phyloP scores from a whole-genome alignment of 1,140 invertebrate genomes.

The Zaprionus camerounensis region DNA sequence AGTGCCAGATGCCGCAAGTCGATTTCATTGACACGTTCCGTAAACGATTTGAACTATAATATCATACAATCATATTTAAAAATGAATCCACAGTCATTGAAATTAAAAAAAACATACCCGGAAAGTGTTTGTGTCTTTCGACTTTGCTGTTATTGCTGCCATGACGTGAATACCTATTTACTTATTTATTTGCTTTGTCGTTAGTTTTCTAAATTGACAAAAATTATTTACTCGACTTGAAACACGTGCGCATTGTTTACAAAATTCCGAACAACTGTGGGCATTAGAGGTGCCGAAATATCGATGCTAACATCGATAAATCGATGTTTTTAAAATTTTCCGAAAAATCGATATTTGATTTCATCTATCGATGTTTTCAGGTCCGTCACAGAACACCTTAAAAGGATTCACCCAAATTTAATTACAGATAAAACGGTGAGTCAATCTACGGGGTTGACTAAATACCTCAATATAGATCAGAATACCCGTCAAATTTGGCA shows the following conservation, averaged over 20 bases:
- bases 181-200: not conserved
- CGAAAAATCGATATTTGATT: too few species aligned
- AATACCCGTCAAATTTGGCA: too few species aligned
- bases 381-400: too few species aligned
- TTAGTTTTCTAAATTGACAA: not conserved
- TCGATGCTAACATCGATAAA: too few species aligned
- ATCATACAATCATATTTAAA: conserved; percentile 19
- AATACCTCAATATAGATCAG: too few species aligned
- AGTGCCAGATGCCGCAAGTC: conserved; percentile 91
- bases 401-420: too few species aligned
- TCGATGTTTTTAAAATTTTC: too few species aligned
- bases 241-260: conserved; percentile 66
- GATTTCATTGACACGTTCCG: conserved; percentile 92
- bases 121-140: conserved; percentile 92
- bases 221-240: conserved; percentile 9
- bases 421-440: too few species aligned
- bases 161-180: conserved; percentile 84
- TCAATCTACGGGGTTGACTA: too few species aligned
- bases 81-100: not conserved
- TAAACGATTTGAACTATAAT: conserved; percentile 93
- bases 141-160: conserved; percentile 90
- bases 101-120: conserved; percentile 86
- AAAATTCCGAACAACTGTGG: conserved; percentile 10
- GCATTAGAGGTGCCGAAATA: too few species aligned
- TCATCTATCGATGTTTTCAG: too few species aligned